Evolutionary conservation across 2,888 invertebrate species (phyloP).

Genomic region (Drosophila lutescens): DNA sequence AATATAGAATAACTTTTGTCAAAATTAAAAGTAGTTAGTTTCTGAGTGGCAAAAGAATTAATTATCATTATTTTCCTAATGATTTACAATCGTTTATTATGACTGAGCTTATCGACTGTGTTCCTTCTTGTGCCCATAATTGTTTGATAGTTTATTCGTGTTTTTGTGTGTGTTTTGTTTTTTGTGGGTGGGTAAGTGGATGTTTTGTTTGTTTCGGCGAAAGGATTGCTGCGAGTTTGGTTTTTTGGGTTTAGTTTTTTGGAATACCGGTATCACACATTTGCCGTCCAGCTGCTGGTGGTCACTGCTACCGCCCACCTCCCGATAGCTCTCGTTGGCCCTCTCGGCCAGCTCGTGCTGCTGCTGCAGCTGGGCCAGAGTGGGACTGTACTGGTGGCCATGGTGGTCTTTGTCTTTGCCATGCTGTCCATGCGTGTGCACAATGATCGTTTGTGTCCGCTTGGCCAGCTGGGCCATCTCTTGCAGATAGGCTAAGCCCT

Average conservation of each 20-base stretch:
- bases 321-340: constrained; percentile 84
- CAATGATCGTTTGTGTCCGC: constrained; percentile 82
- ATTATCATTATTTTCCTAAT: too few species aligned
- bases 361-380: constrained; percentile 70
- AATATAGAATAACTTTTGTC: too few species aligned
- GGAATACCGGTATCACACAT: constrained; percentile 85
- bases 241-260: constrained; percentile 36
- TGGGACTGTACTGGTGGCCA: constrained; percentile 78
- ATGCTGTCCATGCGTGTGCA: constrained; percentile 79
- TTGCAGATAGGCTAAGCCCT: constrained; percentile 83
- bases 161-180: constrained; percentile 26
- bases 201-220: constrained; percentile 51
- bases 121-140: constrained; percentile 18
- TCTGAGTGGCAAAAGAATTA: too few species aligned
- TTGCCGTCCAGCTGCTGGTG: constrained; percentile 73
- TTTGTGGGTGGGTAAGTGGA: constrained; percentile 52
- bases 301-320: constrained; percentile 70
- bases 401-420: constrained; percentile 73
- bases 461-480: constrained; percentile 83
- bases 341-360: constrained; percentile 64
- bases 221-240: constrained; percentile 30
- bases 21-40: too few species aligned
- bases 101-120: constrained; percentile 6
- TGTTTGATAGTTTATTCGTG: constrained; percentile 28
- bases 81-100: background rate